Evolutionary conservation across 2,113 vertebrate species (phyloP), one percentile per base, ranked within the genome.

Genomic region (Guaruba guarouba): DNA sequence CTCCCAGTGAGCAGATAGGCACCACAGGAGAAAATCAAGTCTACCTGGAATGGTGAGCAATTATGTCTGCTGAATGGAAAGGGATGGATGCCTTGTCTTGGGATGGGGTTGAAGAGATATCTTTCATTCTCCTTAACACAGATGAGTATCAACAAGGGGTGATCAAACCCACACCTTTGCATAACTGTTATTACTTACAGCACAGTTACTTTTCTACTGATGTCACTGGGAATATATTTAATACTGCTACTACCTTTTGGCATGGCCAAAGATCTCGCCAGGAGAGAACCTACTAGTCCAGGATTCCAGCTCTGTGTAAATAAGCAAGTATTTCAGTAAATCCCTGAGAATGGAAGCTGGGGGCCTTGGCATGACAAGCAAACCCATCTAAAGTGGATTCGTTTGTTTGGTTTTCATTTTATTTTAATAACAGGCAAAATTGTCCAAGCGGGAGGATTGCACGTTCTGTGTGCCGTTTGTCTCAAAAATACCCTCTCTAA

Each of bases 271-370:
- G 69, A 55, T 90, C 82, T 69, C 44, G 27, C 48, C 33, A 79
- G 73, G 76, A 86, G 46, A 86, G 41, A 86, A 77, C 35, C 18
- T 52, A 25, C 44, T 81, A 66, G 51, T 69, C 25, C 33, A 54
- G 27, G 82, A 52, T 88, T 92, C n/a, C 20, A 77, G 27, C 48
- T 71, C 55, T 82, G 17, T 39, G 33, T 91, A 90, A 96, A 96
- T 75, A 95, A 93, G 90, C 74, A 95, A 92, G 63, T 88, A 75
- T 64, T 92, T 94, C 59, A 55, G 80, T 88, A 95, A 95, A 88
- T 86, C 37, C 44, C 51, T 44, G 59, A 94, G 78, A 86, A 82
- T 78, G 57, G 37, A 94, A 84, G 64, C 69, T 83, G 57, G 37
- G 35, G 67, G 46, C 61, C n/a, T 61, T 91, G 64, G 68, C 78